Percentiles rank a stretch among this genome's conserved stretches.
Conservation (phyloP, 2,113 vertebrate species). For the Camelus dromedarius region DNA sequence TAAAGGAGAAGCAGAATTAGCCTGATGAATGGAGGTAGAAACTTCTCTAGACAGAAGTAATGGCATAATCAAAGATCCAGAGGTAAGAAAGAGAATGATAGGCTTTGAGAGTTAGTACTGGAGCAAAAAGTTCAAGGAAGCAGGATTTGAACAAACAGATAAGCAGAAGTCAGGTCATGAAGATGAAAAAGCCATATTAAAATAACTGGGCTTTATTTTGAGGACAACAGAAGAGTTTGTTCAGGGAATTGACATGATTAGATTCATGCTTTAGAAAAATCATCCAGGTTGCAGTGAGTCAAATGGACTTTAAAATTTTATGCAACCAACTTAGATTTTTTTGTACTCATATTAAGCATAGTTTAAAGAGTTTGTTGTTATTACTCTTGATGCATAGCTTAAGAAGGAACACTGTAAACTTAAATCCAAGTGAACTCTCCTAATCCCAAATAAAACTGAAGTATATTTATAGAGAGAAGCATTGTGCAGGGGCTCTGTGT, state of each 20-base stretch:
- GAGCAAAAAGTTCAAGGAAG: neutral
- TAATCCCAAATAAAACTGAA: neutral
- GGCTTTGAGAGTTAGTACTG: neutral
- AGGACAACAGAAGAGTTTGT: neutral
- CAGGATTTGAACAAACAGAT: neutral
- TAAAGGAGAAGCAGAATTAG: neutral
- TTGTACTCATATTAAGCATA: neutral
- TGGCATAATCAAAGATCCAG: neutral
- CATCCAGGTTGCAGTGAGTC: neutral
- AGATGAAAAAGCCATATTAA: neutral
- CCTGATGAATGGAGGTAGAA: neutral
- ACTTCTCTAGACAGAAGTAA: neutral
- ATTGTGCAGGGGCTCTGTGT: neutral
- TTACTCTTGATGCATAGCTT: conserved; percentile 23
- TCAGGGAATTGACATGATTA: neutral
- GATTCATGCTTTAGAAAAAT: conserved; percentile 48
- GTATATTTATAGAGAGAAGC: neutral
- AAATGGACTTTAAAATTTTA: neutral
- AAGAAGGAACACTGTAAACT: neutral
- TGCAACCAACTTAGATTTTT: neutral
- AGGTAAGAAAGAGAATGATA: neutral
- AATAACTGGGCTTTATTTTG: conserved; percentile 39
- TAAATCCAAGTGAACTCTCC: neutral
- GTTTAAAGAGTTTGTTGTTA: neutral
- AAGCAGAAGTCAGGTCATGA: neutral